Conservation (phyloP, 1,140 invertebrate species). For the Pantala flavescens region DNA sequence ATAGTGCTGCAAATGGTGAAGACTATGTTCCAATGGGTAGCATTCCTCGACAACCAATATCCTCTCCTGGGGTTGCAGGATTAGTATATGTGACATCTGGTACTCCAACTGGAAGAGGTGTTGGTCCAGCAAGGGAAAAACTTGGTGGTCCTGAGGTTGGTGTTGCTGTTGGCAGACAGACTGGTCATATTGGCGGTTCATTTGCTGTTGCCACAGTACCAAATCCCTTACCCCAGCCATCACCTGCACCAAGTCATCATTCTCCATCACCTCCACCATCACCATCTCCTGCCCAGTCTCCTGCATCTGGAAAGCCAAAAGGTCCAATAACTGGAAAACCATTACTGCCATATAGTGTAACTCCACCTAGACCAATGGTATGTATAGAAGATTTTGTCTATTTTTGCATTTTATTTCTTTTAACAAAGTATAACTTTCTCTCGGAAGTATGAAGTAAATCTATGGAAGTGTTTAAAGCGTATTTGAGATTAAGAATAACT, state of each 20-base stretch:
- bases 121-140: conserved; percentile 13
- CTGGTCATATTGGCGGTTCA: not conserved
- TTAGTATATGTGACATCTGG: conserved; percentile 13
- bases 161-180: not conserved
- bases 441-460: too few species aligned
- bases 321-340: conserved; percentile 51
- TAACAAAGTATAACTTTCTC: too few species aligned
- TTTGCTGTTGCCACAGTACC: not conserved
- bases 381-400: conserved; percentile 23
- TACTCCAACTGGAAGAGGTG: conserved; percentile 22
- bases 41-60: not conserved
- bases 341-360: conserved; percentile 76
- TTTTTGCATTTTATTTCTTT: too few species aligned
- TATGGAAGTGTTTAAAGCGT: too few species aligned
- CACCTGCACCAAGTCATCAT: not conserved
- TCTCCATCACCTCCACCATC: conserved; percentile 30
- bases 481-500: too few species aligned
- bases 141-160: not conserved
- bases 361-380: conserved; percentile 62
- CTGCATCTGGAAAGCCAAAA: conserved; percentile 29
- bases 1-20: not conserved
- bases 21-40: conserved; percentile 2
- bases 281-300: conserved; percentile 27
- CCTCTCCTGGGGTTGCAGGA: conserved; percentile 1
- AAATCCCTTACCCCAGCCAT: not conserved